phyloP scores from a whole-genome alignment of 1,140 invertebrate genomes.

The Cotesia chilonis region DNA sequence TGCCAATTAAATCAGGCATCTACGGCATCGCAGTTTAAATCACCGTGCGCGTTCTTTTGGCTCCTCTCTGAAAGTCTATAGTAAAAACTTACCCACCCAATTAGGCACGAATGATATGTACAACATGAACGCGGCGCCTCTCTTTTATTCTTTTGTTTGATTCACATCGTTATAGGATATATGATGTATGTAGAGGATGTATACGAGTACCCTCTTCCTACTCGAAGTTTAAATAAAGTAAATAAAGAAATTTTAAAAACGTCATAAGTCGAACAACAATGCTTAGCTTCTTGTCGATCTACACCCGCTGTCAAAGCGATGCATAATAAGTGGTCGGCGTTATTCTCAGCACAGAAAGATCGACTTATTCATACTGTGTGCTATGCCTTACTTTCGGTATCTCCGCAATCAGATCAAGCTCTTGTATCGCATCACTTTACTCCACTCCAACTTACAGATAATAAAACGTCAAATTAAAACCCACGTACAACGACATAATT shows the following conservation, averaged over 20 bases:
- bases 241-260: no score
- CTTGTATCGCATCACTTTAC: no score
- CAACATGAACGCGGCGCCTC: constrained; percentile 16
- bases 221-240: background rate
- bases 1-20: constrained; percentile 39
- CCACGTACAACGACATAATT: constrained; percentile 14
- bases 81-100: constrained; percentile 37
- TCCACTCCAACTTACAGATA: no score
- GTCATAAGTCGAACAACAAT: no score
- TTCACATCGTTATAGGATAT: constrained; percentile 1
- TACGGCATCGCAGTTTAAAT: constrained; percentile 21
- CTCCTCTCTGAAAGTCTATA: constrained; percentile 19
- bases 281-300: no score
- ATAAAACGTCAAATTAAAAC: no score
- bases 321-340: no score
- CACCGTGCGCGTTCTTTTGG: background rate
- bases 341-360: no score
- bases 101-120: constrained; percentile 36
- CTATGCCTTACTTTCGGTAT: no score
- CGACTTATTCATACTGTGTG: no score
- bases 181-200: constrained; percentile 7
- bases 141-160: constrained; percentile 22
- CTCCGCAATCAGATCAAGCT: no score
- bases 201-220: background rate
- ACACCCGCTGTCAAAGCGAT: no score